Base-by-base conservation (phyloP, 2,888 invertebrate species). In the Drosophila lutescens region DNA sequence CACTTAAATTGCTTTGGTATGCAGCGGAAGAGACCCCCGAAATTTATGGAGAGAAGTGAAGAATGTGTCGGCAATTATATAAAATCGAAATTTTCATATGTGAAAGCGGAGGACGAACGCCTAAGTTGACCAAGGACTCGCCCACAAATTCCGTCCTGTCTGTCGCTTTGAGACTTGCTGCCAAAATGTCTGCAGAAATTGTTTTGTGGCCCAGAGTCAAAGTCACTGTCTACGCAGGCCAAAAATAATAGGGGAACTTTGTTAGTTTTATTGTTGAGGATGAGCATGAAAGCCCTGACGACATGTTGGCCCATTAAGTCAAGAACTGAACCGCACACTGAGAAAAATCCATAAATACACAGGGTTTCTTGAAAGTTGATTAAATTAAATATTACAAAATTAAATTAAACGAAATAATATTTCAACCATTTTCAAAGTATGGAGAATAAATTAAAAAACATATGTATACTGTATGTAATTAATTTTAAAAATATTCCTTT, bases 201-300 rank as follows among this genome's bases (percentile, higher is more conserved):
- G 79, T 71, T 81, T 80, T 75, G 69, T 70, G 79, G 77, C 65
- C 44, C 68, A 67, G 77, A 65, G 65, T 62, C 81, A 67, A 54
- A 72, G 72, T 72, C 76, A 84, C 77, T 67, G 71, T 75, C 78
- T 71, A 67, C 67, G 79, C 70, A 51, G 59, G 76, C 74, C 79
- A 85, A 79, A 88, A 78, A 77, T 74, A 79, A 85, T 76, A 87
- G 86, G 77, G 71, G 61, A 77, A 76, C 73, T 76, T 85, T 85
- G 51, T 49, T 57, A 41, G 67, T 56, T 68, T 60, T 71, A 53
- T 68, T 65, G 58, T 50, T 46, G 32, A 61, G 49, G 47, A 20
- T 43, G 44, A 10, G 49, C 10, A 32, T 17, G 55, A 44, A 49
- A 44, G 17, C 26, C 34, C 46, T 62, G 68, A 67, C 65, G 67